Evolutionary conservation across 2,888 invertebrate species (phyloP), one percentile per base, ranked within the genome.

Genomic region (Linyphia triangularis): DNA sequence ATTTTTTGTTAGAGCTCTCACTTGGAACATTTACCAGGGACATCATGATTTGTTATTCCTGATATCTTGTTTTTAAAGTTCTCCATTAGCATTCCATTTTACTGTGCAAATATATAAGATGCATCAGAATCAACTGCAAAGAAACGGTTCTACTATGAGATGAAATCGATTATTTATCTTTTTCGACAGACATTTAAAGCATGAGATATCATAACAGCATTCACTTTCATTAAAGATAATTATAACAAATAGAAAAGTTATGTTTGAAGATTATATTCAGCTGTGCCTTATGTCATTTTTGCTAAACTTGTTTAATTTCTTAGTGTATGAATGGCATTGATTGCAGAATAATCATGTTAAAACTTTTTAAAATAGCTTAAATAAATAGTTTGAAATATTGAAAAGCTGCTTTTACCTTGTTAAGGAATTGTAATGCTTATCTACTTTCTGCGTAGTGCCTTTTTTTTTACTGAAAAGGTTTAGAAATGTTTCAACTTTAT

Each of bases 271-370:
- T 61, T 61, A n/a, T 63, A 37, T 63, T 37, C 30, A 67, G n/a
- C 70, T 82, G 82, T 82, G 82, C 82, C 82, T 82, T 82, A 70
- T 82, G 69, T 82, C 82, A 82, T 82, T 82, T 26, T 57, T 37
- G 61, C 22, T 69, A 79, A 57, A 33, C 65, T 78, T 26, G 10
- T 26, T 67, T 67, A 10, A n/a, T 63, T 33, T 33, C 33, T n/a
- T n/a, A n/a, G n/a, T n/a, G n/a, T n/a, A n/a, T n/a, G n/a, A n/a
- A n/a, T n/a, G n/a, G n/a, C n/a, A n/a, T n/a, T n/a, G n/a, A n/a
- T n/a, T n/a, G n/a, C n/a, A n/a, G n/a, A n/a, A n/a, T n/a, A n/a
- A n/a, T n/a, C n/a, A n/a, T n/a, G n/a, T n/a, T n/a, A n/a, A n/a
- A n/a, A n/a, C n/a, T n/a, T n/a, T n/a, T n/a, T n/a, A n/a, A n/a